Evolutionary conservation across 2,888 invertebrate species (phyloP), one percentile per base, ranked within the genome.

Genomic region (Drosophila pseudotakahashii): DNA sequence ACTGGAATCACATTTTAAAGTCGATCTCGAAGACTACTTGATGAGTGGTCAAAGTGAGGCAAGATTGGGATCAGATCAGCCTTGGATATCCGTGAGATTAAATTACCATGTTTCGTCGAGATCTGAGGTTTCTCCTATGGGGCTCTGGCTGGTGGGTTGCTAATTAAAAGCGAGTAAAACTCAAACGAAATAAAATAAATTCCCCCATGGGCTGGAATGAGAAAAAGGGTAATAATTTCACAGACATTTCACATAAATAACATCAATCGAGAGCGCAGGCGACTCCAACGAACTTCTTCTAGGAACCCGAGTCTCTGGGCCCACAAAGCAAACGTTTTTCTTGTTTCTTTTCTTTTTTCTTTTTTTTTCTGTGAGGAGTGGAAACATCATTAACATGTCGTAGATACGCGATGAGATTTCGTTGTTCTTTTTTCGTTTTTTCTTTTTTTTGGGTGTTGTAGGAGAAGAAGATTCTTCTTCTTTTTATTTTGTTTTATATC

Each of bases 141-240:
- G 34, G 52, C 53, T 51, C 48, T 26, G 61, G 58, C 68, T 73
- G 64, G 74, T 88, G 60, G 73, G 81, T 73, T 82, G 88, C 83
- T 84, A 84, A 88, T 84, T 84, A 88, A 85, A 88, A 85, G 82
- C 83, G 78, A 85, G 83, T 85, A 80, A 88, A 88, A 87, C 83
- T 85, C 74, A 76, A 72, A 75, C 81, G 76, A 88, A 75, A 88
- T 79, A 75, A 85, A 88, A 84, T 84, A 85, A 85, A 84, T 83
- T 87, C 79, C 76, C 73, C 64, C 75, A 69, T 42, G 48, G 69
- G 30, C 48, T 58, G 58, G 57, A 60, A 52, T 41, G 47, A 61
- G 52, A 44, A 70, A 78, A 81, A 85, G 81, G 88, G 79, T 77
- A 88, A 88, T 83, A 81, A 86, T 88, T 86, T 79, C 76, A 88